Conservation (phyloP, 2,113 vertebrate genomes). For the Ifrita kowaldi region DNA sequence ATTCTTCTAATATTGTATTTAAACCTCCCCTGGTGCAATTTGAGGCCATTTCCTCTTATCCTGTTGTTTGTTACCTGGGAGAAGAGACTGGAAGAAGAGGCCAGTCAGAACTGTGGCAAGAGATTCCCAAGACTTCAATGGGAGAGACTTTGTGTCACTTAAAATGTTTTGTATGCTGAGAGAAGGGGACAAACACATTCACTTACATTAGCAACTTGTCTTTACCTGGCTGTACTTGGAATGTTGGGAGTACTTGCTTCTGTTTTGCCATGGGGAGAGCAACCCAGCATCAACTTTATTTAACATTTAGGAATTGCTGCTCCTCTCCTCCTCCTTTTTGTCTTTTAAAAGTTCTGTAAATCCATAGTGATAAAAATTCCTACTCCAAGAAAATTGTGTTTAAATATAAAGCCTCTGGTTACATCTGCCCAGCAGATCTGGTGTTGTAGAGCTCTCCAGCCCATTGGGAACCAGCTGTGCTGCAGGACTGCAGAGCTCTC, state of each 20-base stretch:
- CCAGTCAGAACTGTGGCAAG: neutral
- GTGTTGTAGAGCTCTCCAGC: neutral
- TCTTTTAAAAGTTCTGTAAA: neutral
- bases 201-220: neutral
- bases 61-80: neutral
- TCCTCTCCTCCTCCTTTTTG: neutral
- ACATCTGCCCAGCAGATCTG: neutral
- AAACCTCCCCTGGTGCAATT: neutral
- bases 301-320: neutral
- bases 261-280: neutral
- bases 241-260: neutral
- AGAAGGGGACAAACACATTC: neutral
- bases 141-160: neutral
- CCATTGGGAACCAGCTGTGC: neutral
- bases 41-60: neutral
- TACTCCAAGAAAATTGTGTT: neutral
- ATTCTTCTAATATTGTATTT: neutral
- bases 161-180: neutral
- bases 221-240: neutral
- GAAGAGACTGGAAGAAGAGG: neutral
- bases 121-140: neutral
- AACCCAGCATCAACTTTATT: neutral
- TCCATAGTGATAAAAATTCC: neutral
- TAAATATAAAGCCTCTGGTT: neutral
- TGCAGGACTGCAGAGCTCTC: neutral